Evolutionary conservation across 2,888 invertebrate genomes (phyloP), one percentile per base, ranked within the genome.

Genomic region (Harpalus rufipes): DNA sequence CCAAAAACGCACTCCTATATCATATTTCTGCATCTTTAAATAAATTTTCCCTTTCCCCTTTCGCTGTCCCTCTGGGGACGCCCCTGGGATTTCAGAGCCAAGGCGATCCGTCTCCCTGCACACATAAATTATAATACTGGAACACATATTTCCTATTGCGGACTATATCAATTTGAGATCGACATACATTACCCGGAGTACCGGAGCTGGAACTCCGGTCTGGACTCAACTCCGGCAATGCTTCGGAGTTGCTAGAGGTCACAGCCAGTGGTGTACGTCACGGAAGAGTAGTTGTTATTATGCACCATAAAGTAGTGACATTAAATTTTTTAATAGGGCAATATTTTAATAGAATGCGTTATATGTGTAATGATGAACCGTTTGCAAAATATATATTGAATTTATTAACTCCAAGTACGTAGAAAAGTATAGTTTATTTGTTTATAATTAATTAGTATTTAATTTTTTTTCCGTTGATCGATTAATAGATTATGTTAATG

Each of bases 151-250:
- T 84, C 84, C 78, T 84, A 84, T 84, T 78, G 87, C 85, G 84
- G 88, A 87, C 86, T 88, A 88, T 88, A 88, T 88, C 87, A 87
- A 87, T 88, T 87, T 87, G 87, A 87, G 87, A 87, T 88, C 87
- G 87, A 87, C 87, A 87, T 87, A 72, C 82, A 86, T 86, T 86
- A 83, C 86, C 85, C 78, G 14, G 41, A 74, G 72, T 74, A 74
- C 41, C 72, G 16, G 59, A 59, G 59, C 59, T 16, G 32, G 32
- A 59, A 16, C 32, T 68, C 32, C 68, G 14, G 68, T n/a, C 21
- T 14, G 39, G 39, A 10, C 25, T 39, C n/a, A 14, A 39, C 32
- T 16, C 16, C 14, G 68, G 25, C 32, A 32, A 32, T 5, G 32
- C 32, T 32, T 32, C 32, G 5, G 32, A 32, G 68, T 68, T 32